These are phyloP conservation scores for Lasioglossum morio DNA, from an alignment of 2,888 invertebrate species.

Conservation along the genomic window DNA sequence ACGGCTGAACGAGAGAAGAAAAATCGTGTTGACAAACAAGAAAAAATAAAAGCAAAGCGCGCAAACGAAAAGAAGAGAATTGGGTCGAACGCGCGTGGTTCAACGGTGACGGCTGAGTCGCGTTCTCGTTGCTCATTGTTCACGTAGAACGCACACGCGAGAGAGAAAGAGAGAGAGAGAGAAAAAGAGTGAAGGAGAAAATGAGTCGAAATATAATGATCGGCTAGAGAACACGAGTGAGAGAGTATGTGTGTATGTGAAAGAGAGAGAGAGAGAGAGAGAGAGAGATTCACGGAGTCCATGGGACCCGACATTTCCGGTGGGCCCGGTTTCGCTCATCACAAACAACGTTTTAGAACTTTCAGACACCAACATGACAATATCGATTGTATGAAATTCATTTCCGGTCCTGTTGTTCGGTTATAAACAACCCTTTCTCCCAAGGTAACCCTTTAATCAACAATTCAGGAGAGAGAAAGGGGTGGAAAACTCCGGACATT, in stretches of 20 bases:
- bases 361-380: conserved; percentile 70
- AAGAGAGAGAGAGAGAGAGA: not conserved
- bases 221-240: not conserved
- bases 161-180: conserved; percentile 9
- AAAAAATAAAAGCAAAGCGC: not conserved
- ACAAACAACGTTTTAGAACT: conserved; percentile 52
- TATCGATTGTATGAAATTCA: conserved; percentile 64
- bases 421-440: conserved; percentile 33
- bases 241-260: not conserved
- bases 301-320: conserved; percentile 52
- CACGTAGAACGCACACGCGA: conserved; percentile 27
- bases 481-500: conserved; percentile 31
- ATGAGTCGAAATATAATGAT: conserved; percentile 3
- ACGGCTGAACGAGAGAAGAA: conserved; percentile 13
- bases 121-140: conserved; percentile 52
- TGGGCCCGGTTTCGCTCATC: conserved; percentile 42
- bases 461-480: not conserved
- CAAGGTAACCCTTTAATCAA: not conserved
- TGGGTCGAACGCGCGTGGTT: conserved; percentile 44
- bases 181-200: not conserved
- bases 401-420: conserved; percentile 64
- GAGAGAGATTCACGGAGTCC: conserved; percentile 24
- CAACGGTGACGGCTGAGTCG: conserved; percentile 39
- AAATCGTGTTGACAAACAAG: conserved; percentile 7
- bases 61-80: conserved; percentile 18